These are phyloP conservation scores for Zoanthus solanderi DNA, from an alignment of 92 coral and sea anemone genomes.

Conservation along the genomic window DNA sequence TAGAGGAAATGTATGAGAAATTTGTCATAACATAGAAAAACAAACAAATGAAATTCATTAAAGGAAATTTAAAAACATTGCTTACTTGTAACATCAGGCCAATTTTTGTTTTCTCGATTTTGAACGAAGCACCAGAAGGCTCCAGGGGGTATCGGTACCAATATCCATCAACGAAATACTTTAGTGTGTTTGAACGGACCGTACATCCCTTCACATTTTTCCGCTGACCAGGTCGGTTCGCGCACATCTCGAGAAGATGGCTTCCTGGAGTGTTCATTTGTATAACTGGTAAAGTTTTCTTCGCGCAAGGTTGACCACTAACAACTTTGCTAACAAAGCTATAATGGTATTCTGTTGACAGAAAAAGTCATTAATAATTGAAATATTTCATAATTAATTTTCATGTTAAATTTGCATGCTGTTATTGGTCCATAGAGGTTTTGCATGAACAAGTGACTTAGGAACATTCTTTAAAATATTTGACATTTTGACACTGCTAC, in stretches of 20 bases:
- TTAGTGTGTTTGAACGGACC: not conserved
- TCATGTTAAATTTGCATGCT: no score
- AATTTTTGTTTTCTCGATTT: not conserved
- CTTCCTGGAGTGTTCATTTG: slow-evolving; percentile 11
- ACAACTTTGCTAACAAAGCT: not conserved
- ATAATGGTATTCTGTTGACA: not conserved
- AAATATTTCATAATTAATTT: no score
- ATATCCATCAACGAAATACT: slow-evolving; percentile 8
- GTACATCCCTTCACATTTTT: not conserved
- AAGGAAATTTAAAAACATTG: not conserved
- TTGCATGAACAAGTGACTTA: no score
- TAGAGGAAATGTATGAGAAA: no score
- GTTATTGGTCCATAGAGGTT: no score
- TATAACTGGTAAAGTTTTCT: slow-evolving; percentile 17
- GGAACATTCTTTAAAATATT: no score
- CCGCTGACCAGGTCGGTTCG: not conserved
- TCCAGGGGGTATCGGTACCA: slow-evolving; percentile 12
- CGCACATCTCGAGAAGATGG: not conserved
- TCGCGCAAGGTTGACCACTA: not conserved
- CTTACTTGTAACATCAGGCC: slow-evolving; percentile 24
- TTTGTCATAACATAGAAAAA: no score
- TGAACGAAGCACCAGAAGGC: not conserved
- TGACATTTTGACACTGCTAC: no score
- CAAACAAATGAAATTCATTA: no score
- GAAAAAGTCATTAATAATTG: no score